Evolutionary conservation across 1,140 invertebrate genomes (phyloP).

Genomic region (Bombus polaris): DNA sequence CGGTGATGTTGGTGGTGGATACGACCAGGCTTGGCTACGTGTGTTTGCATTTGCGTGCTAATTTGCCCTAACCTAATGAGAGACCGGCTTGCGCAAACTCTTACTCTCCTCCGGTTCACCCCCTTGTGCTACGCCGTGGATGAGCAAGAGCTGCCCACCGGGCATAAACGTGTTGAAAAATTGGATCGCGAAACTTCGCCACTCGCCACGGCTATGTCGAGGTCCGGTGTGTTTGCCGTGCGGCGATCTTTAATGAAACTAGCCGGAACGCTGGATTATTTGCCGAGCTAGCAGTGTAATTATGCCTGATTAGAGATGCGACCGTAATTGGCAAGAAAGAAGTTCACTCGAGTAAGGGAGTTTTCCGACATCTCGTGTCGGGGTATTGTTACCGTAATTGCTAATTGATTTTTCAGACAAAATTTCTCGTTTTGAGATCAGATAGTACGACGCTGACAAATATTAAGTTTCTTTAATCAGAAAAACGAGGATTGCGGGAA

Average conservation of each 20-base stretch:
- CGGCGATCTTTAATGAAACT: constrained; percentile 47
- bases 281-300: constrained; percentile 7
- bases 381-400: not conserved
- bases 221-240: constrained; percentile 13
- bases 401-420: not conserved
- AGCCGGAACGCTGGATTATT: constrained; percentile 21
- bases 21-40: constrained; percentile 41
- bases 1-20: not conserved
- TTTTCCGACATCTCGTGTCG: not conserved
- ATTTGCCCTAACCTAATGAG: constrained; percentile 80
- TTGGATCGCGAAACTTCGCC: constrained; percentile 40
- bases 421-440: not conserved
- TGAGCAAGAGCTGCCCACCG: not conserved
- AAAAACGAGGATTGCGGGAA: too few species aligned
- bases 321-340: constrained; percentile 3
- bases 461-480: too few species aligned
- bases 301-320: constrained; percentile 25
- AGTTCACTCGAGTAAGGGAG: not conserved
- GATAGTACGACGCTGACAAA: too few species aligned
- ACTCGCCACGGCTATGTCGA: too few species aligned
- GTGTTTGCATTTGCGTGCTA: constrained; percentile 78
- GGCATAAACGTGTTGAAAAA: constrained; percentile 44
- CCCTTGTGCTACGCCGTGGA: not conserved
- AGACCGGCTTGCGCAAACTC: constrained; percentile 69
- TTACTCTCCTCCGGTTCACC: constrained; percentile 42